These are phyloP conservation scores for Danaus plexippus DNA, from an alignment of 1,140 invertebrate species.

Conservation along the genomic window DNA sequence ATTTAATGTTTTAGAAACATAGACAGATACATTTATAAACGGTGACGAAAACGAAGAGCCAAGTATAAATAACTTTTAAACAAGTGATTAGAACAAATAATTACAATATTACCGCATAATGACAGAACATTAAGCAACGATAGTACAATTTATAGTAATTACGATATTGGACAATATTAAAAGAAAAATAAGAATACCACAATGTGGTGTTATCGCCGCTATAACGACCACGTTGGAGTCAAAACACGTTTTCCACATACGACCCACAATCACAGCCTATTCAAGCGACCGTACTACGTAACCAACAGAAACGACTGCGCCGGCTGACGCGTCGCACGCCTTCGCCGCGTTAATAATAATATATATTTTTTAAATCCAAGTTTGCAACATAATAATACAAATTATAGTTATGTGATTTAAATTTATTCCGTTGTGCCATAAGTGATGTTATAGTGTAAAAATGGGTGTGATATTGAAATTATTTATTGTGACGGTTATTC, in stretches of 20 bases:
- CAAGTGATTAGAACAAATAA: too few relatives aligned
- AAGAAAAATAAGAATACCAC: background rate
- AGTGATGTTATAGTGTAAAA: slow-evolving; percentile 58
- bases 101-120: too few relatives aligned
- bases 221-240: slow-evolving; percentile 32
- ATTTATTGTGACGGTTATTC: slow-evolving; percentile 55
- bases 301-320: slow-evolving; percentile 54
- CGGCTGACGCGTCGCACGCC: slow-evolving; percentile 50
- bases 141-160: too few relatives aligned
- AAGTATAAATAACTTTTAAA: too few relatives aligned
- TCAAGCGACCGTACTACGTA: slow-evolving; percentile 37
- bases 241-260: slow-evolving; percentile 61
- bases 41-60: too few relatives aligned
- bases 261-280: slow-evolving; percentile 59
- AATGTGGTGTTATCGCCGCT: slow-evolving; percentile 12
- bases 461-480: slow-evolving; percentile 58
- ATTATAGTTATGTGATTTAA: slow-evolving; percentile 53
- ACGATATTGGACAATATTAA: too few relatives aligned
- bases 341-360: slow-evolving; percentile 24
- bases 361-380: slow-evolving; percentile 34
- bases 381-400: slow-evolving; percentile 23
- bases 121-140: too few relatives aligned
- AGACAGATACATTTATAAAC: too few relatives aligned
- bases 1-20: too few relatives aligned
- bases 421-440: slow-evolving; percentile 57